These are phyloP conservation scores for Vulpes vulpes DNA, from an alignment of 2,113 vertebrate genomes.

Conservation along the genomic window DNA sequence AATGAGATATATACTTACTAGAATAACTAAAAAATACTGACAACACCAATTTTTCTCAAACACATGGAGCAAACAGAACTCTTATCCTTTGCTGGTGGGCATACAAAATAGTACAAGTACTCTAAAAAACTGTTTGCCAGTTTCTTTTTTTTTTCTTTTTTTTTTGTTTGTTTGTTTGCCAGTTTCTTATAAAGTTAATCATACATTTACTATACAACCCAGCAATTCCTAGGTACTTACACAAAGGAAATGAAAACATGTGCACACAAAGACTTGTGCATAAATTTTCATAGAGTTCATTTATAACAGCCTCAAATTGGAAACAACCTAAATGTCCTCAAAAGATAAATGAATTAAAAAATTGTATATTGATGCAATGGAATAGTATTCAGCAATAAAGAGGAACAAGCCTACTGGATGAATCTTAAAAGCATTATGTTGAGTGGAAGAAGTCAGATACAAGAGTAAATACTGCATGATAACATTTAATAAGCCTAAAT, in stretches of 20 bases:
- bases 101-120: constrained; percentile 8
- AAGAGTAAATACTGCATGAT: not conserved
- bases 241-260: not conserved
- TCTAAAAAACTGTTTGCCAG: not conserved
- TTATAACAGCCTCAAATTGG: not conserved
- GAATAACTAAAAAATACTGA: not conserved
- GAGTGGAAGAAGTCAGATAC: not conserved
- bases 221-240: not conserved
- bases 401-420: not conserved
- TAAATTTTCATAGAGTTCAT: not conserved
- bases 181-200: not conserved
- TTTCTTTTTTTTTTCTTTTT: not conserved
- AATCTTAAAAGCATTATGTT: not conserved
- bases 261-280: not conserved
- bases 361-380: not conserved
- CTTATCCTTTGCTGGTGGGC: not conserved
- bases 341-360: not conserved
- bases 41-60: not conserved
- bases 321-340: not conserved
- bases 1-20: not conserved
- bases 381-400: constrained; percentile 20
- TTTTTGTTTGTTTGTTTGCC: not conserved
- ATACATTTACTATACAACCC: not conserved
- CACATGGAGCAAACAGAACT: not conserved
- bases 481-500: not conserved